Evolutionary conservation across 2,888 invertebrate species (phyloP), one percentile per base, ranked within the genome.

Genomic region (Stegophylla sp.): DNA sequence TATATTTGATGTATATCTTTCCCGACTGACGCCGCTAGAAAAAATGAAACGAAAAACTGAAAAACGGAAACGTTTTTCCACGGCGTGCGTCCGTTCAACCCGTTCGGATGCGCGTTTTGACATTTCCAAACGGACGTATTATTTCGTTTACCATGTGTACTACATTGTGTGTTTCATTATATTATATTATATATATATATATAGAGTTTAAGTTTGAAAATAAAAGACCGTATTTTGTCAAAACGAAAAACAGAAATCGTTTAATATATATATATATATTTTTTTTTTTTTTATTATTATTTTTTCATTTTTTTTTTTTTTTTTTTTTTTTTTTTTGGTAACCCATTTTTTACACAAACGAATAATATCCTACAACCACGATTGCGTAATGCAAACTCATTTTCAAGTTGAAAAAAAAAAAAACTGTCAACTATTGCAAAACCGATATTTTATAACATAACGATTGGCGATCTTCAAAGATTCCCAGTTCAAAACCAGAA

Each of bases 131-230:
- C 43, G 73, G 13, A 45, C 43, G 53, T 48, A 15, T 41, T 45
- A 67, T 53, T 48, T 74, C 63, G 26, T 61, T 72, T 63, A 74
- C 63, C 74, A 63, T 23, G 63, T 51, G 51, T 48, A 63, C 48
- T 61, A 28, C n/a, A n/a, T n/a, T n/a, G n/a, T 74, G 51, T 76
- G 17, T 76, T 53, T 66, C 75, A 76, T 75, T 75, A 34, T 34
- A 34, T 34, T n/a, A n/a, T n/a, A n/a, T n/a, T n/a, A n/a, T n/a
- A n/a, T n/a, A n/a, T n/a, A n/a, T n/a, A n/a, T 48, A 41, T 66
- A 23, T 76, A 76, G 75, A 76, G 41, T 76, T 76, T 76, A 76
- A 76, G 75, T 66, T 66, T 76, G 51, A 75, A 75, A 76, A 66
- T 76, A 76, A 66, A 74, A 66, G 53, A 56, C 56, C 26, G 20